These are phyloP conservation scores for Hippocampus kuda DNA, from an alignment of 2,797 vertebrate species.

Conservation along the genomic window DNA sequence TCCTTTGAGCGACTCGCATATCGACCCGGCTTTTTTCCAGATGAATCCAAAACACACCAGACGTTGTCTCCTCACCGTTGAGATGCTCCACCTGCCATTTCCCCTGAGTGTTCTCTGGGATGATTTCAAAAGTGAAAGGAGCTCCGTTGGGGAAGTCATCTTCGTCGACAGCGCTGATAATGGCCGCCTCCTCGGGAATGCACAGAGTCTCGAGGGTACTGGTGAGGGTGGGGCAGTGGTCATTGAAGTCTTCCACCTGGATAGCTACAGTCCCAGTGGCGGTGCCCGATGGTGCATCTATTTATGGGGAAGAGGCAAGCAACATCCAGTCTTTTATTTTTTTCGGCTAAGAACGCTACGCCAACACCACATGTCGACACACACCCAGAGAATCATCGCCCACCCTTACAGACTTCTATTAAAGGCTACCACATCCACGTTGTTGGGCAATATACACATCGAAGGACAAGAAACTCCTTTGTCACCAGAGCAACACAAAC, in stretches of 20 bases:
- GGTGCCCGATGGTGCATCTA: conserved; percentile 69
- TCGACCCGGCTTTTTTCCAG: too few species aligned
- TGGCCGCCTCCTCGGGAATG: conserved; percentile 44
- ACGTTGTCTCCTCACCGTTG: conserved; percentile 36
- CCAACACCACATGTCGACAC: not conserved
- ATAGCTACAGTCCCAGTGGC: conserved; percentile 72
- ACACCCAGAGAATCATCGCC: not conserved
- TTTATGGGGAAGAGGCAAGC: not conserved
- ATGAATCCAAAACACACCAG: not conserved
- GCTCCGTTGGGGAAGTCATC: conserved; percentile 69
- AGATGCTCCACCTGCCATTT: conserved; percentile 68
- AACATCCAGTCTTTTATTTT: not conserved
- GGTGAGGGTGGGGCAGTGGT: conserved; percentile 79
- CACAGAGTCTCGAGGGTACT: conserved; percentile 61
- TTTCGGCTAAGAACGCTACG: not conserved
- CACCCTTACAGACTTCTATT: too few species aligned
- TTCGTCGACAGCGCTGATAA: conserved; percentile 70
- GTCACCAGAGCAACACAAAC: too few species aligned
- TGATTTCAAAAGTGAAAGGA: conserved; percentile 74
- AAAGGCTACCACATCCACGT: too few species aligned
- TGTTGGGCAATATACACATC: too few species aligned
- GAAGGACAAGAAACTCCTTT: too few species aligned
- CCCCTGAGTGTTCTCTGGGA: conserved; percentile 60
- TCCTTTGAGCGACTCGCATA: too few species aligned
- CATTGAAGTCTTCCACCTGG: conserved; percentile 61